phyloP scores from a whole-genome alignment of 2,797 vertebrate species.

The Sorex maritimensis region DNA sequence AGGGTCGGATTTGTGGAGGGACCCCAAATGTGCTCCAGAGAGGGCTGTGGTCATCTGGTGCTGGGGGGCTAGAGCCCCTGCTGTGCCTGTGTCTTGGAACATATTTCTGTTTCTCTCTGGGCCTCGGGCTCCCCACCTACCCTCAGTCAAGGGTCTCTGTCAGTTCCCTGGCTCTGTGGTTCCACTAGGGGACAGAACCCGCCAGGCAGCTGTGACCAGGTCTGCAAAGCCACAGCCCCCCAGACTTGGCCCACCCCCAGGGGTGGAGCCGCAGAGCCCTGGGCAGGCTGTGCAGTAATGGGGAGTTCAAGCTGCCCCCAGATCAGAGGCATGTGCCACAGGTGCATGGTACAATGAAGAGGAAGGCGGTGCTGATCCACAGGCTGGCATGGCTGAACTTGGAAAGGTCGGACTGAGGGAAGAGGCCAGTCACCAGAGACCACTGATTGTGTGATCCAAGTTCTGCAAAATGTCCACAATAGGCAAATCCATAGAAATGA shows the following conservation, averaged over 20 bases:
- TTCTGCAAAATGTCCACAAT: slow-evolving; percentile 32
- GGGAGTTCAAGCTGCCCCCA: not conserved
- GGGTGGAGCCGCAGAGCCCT: not conserved
- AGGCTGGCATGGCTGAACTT: not conserved
- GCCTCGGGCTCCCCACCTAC: not conserved
- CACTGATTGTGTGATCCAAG: not conserved
- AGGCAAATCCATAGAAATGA: slow-evolving; percentile 16
- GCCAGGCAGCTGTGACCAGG: not conserved
- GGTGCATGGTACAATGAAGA: not conserved
- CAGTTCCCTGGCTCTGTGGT: not conserved
- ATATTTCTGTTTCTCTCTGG: not conserved
- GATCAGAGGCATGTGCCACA: not conserved
- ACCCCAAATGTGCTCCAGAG: not conserved
- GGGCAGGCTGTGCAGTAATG: no score
- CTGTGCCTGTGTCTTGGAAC: not conserved
- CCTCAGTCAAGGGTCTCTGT: not conserved
- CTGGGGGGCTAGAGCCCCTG: not conserved
- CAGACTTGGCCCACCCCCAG: not conserved
- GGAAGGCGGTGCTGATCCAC: not conserved
- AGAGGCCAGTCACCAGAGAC: slow-evolving; percentile 45
- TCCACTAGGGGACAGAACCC: not conserved
- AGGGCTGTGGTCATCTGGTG: not conserved
- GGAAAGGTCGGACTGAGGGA: not conserved
- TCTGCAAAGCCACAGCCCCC: not conserved
- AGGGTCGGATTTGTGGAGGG: not conserved